phyloP scores from a whole-genome alignment of 2,888 invertebrate species.

The Harpagoxenus sublaevis region DNA sequence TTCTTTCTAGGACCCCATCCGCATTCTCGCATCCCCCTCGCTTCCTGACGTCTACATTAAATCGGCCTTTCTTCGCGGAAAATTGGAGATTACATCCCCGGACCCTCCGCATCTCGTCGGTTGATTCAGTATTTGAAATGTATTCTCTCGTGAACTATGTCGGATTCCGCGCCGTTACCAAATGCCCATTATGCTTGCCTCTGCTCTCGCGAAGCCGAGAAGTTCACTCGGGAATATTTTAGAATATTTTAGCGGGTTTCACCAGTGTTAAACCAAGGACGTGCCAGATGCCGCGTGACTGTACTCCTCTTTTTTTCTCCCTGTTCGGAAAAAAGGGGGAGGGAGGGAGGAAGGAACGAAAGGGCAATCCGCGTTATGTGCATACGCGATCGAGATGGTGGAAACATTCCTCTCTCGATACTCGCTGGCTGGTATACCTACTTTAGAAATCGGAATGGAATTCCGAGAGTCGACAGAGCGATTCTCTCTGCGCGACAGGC shows the following conservation, averaged over 20 bases:
- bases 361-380: conserved; percentile 70
- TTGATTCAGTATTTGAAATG: conserved; percentile 71
- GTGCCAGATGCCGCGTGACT: conserved; percentile 61
- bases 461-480: conserved; percentile 63
- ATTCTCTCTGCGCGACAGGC: conserved; percentile 65
- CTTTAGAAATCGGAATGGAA: conserved; percentile 70
- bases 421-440: conserved; percentile 53
- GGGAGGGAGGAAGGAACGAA: conserved; percentile 12
- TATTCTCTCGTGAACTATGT: conserved; percentile 28
- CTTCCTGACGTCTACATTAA: neutral
- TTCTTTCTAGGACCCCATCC: neutral
- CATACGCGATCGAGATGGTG: conserved; percentile 45
- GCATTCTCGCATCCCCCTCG: neutral
- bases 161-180: conserved; percentile 1
- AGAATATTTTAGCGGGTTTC: conserved; percentile 77
- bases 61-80: neutral
- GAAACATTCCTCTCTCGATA: conserved; percentile 56
- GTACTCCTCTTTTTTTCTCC: conserved; percentile 49
- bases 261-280: conserved; percentile 68
- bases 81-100: conserved; percentile 60
- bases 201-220: conserved; percentile 30
- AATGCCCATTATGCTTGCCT: neutral
- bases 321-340: neutral
- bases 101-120: neutral
- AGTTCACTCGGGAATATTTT: conserved; percentile 73